A percentile compares a stretch with the other conserved stretches of the same genome.
These are phyloP conservation scores for Fringilla coelebs DNA, from an alignment of 2,797 vertebrate genomes.

Conservation along the genomic window DNA sequence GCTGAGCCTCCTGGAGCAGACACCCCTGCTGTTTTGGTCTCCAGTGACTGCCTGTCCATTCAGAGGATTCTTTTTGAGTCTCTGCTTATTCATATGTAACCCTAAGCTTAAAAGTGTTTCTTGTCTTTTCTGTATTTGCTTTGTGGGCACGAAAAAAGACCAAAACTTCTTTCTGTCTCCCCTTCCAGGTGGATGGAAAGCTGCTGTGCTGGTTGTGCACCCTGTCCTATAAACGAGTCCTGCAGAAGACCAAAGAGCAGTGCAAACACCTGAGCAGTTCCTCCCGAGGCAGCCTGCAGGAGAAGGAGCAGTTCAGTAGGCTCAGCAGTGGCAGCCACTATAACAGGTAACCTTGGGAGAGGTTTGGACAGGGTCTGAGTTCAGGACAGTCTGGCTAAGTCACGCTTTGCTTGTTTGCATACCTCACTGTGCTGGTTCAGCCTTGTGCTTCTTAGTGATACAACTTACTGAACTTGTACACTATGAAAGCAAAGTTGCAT, in stretches of 20 bases:
- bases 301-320: constrained; percentile 76
- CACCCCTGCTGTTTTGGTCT: neutral
- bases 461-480: neutral
- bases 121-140: neutral
- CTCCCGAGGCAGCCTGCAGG: constrained; percentile 69
- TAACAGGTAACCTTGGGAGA: constrained; percentile 64
- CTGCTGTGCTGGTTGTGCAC: constrained; percentile 80
- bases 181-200: constrained; percentile 77
- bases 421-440: neutral
- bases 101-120: neutral
- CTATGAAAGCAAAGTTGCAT: neutral
- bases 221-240: constrained; percentile 77
- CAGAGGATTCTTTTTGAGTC: neutral
- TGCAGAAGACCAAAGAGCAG: constrained; percentile 82
- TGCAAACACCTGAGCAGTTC: constrained; percentile 77
- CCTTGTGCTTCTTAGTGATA: neutral
- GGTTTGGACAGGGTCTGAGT: neutral
- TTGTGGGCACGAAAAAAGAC: neutral
- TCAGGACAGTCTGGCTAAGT: neutral
- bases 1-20: neutral
- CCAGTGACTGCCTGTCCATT: neutral
- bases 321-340: constrained; percentile 73
- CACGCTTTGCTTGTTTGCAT: neutral
- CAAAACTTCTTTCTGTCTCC: neutral
- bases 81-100: neutral